phyloP scores from a whole-genome alignment of 2,888 invertebrate species.

The Polyommatus icarus region DNA sequence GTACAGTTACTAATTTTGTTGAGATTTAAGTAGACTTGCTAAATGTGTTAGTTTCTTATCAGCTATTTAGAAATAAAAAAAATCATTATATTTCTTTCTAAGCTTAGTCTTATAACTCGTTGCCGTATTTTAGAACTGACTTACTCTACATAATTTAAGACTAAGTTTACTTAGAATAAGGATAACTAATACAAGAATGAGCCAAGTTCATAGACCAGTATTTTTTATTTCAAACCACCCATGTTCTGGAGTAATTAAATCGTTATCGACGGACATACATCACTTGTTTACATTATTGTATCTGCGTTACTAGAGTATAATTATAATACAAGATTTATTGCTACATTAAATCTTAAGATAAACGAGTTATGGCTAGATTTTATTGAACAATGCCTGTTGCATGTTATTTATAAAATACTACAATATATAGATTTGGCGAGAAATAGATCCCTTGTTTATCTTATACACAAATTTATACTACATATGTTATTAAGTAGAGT shows the following conservation, averaged over 20 bases:
- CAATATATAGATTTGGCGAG: neutral
- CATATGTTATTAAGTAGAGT: neutral
- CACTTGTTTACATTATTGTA: constrained; percentile 23
- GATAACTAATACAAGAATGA: neutral
- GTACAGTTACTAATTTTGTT: too few relatives aligned
- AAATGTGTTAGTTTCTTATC: too few relatives aligned
- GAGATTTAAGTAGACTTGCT: too few relatives aligned
- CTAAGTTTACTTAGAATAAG: neutral
- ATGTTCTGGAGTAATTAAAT: neutral
- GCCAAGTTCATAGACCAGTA: neutral
- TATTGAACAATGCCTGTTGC: neutral
- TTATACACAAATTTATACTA: too few relatives aligned
- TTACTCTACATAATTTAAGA: neutral
- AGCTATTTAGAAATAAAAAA: too few relatives aligned
- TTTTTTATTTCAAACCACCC: neutral
- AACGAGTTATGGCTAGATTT: neutral
- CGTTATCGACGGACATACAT: constrained; percentile 24
- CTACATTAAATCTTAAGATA: constrained; percentile 21
- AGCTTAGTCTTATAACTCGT: too few relatives aligned
- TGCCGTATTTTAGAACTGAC: neutral
- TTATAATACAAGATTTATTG: constrained; percentile 25
- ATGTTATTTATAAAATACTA: neutral
- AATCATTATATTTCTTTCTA: too few relatives aligned
- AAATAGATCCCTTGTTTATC: neutral
- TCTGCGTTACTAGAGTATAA: constrained; percentile 28